A percentile compares a stretch with the other conserved stretches of the same genome.
phyloP scores from a whole-genome alignment of 2,113 vertebrate species.

The Aleadryas rufinucha region DNA sequence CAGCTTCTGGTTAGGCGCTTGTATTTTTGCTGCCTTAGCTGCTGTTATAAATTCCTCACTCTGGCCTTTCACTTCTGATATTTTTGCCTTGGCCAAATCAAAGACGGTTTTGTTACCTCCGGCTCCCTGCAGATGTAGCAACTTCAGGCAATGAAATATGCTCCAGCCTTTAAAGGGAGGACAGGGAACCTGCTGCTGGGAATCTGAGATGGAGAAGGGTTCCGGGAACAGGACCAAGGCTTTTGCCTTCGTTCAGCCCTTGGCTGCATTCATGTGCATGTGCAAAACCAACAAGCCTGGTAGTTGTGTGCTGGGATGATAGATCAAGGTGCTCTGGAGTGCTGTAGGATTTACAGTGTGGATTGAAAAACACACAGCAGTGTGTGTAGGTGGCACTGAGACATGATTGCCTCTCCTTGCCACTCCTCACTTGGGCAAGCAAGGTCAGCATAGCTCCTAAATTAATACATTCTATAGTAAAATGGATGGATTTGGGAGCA shows the following conservation, averaged over 20 bases:
- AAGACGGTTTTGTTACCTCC: constrained; percentile 59
- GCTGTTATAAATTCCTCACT: constrained; percentile 61
- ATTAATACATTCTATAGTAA: neutral
- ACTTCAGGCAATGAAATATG: constrained; percentile 60
- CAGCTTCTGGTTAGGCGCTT: constrained; percentile 4
- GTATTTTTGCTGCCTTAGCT: constrained; percentile 65
- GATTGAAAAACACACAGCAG: neutral
- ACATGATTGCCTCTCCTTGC: neutral
- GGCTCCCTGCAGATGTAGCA: constrained; percentile 50
- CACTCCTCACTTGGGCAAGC: neutral
- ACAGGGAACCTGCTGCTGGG: constrained; percentile 50
- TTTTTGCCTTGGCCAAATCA: constrained; percentile 52
- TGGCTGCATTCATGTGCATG: neutral
- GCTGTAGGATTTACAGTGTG: neutral
- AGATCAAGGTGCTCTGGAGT: neutral
- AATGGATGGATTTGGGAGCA: neutral
- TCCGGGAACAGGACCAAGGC: constrained; percentile 34
- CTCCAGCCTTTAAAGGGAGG: constrained; percentile 8
- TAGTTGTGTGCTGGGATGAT: neutral
- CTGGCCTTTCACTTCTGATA: constrained; percentile 47
- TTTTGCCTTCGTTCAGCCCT: neutral
- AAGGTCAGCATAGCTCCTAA: neutral
- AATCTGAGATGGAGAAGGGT: constrained; percentile 7
- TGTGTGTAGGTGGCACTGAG: neutral
- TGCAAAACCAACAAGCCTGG: neutral